phyloP scores from a whole-genome alignment of 1,140 invertebrate genomes.

The Aphelinus certus region DNA sequence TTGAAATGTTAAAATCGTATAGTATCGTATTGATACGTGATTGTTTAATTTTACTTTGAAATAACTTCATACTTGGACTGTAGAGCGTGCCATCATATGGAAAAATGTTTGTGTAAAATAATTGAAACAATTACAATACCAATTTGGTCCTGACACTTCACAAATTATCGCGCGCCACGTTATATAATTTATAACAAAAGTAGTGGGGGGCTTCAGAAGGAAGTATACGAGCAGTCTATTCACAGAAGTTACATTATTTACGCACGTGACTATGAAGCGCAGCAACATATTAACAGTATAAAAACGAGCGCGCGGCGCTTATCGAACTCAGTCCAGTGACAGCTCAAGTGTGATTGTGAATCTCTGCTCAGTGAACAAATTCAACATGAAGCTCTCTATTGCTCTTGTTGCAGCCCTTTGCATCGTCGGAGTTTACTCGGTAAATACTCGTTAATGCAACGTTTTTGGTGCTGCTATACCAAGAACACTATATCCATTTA shows the following conservation, averaged over 20 bases:
- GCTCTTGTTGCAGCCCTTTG: not conserved
- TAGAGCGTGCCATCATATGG: no score
- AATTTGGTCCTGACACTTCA: no score
- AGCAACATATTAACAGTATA: slow-evolving; percentile 10
- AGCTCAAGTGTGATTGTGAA: not conserved
- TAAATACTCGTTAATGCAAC: not conserved
- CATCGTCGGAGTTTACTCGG: slow-evolving; percentile 3
- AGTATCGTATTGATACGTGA: no score
- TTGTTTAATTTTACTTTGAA: no score
- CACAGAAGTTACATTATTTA: slow-evolving; percentile 13
- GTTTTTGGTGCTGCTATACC: no score
- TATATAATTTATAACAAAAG: no score
- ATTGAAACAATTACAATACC: no score
- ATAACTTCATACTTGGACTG: no score
- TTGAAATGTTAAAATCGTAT: no score
- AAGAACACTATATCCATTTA: no score
- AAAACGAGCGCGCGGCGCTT: slow-evolving; percentile 7
- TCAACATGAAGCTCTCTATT: slow-evolving; percentile 3
- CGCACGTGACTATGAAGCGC: not conserved
- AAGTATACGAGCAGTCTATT: not conserved
- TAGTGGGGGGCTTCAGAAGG: not conserved
- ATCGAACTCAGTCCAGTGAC: not conserved
- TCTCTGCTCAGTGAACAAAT: not conserved
- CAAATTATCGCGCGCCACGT: no score
- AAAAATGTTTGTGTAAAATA: no score